These are phyloP conservation scores for Popillia japonica DNA, from an alignment of 1,140 invertebrate species.

Conservation along the genomic window DNA sequence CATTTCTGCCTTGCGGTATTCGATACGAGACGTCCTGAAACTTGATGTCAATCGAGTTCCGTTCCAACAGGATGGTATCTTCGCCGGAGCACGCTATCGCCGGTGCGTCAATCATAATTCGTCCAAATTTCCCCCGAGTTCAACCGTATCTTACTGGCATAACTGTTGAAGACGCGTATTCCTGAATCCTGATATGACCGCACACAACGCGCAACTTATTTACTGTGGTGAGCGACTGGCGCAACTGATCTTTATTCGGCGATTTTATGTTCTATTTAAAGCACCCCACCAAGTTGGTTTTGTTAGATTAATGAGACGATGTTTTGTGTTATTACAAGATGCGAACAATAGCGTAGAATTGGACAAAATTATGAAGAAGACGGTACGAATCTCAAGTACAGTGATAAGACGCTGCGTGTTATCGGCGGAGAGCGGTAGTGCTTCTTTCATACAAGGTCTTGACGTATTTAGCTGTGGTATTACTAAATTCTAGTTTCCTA, in stretches of 20 bases:
- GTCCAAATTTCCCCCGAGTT: background rate
- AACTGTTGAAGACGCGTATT: too few species aligned
- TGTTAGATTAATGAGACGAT: slow-evolving; percentile 3
- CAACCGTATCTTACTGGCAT: too few species aligned
- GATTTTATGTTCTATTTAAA: slow-evolving; percentile 22
- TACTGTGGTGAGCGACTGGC: background rate
- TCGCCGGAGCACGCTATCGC: background rate
- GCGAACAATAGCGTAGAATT: background rate
- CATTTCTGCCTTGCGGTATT: slow-evolving; percentile 69
- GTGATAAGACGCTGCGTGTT: background rate
- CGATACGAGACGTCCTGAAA: slow-evolving; percentile 76
- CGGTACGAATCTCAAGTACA: background rate
- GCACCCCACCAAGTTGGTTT: slow-evolving; percentile 21
- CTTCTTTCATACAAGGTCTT: background rate
- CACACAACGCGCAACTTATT: background rate
- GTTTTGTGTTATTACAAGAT: slow-evolving; percentile 1
- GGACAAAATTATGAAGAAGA: background rate
- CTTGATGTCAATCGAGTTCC: slow-evolving; percentile 74
- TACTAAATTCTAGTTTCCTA: too few species aligned
- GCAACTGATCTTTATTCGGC: slow-evolving; percentile 7
- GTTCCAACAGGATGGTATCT: slow-evolving; percentile 50
- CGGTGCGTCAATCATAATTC: background rate
- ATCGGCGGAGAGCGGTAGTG: too few species aligned
- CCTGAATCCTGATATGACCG: background rate
- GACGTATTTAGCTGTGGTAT: too few species aligned